Evolutionary conservation across 2,113 vertebrate genomes (phyloP).

Genomic region (Psittacus erithacus): DNA sequence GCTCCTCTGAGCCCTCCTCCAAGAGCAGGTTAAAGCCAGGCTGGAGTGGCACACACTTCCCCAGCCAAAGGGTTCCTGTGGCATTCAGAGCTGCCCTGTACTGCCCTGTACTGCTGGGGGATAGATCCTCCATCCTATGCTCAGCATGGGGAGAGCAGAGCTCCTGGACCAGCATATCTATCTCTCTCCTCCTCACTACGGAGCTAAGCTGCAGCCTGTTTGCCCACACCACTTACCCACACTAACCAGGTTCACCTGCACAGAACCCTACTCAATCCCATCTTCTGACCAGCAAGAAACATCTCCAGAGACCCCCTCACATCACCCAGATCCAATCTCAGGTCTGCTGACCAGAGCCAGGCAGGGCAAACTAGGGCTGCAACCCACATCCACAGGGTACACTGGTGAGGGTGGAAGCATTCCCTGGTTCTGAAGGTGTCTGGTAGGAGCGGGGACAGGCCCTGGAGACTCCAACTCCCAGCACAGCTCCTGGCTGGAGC

Average conservation of each 20-base stretch:
- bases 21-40: not conserved
- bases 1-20: not conserved
- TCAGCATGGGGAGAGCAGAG: not conserved
- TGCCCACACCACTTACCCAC: not conserved
- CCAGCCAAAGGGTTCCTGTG: not conserved
- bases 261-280: fast-evolving
- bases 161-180: not conserved
- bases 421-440: not conserved
- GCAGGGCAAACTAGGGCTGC: not conserved
- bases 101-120: not conserved
- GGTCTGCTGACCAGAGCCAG: not conserved
- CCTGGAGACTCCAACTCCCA: not conserved
- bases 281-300: not conserved
- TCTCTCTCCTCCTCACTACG: not conserved
- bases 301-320: not conserved
- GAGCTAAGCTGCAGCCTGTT: not conserved
- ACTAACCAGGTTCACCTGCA: not conserved
- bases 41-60: not conserved
- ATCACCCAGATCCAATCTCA: fast-evolving
- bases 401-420: not conserved
- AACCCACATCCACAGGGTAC: not conserved
- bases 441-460: not conserved
- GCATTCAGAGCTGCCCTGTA: not conserved
- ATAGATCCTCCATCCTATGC: not conserved
- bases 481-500: not conserved